phyloP scores from a whole-genome alignment of 2,797 vertebrate genomes.

The Pseudochaenichthys georgianus region DNA sequence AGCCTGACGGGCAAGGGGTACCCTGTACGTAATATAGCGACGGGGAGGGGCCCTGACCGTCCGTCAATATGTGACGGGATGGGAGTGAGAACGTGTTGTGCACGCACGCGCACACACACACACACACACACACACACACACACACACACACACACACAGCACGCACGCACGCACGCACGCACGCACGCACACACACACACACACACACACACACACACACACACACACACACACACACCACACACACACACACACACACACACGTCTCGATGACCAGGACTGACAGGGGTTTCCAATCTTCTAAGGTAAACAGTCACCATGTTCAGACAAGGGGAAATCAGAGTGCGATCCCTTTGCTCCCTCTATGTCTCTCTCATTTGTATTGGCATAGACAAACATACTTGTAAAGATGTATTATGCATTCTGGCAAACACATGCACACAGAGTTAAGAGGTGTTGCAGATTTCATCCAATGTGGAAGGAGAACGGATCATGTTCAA shows the following conservation, averaged over 20 bases:
- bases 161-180: too few species aligned
- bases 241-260: background rate
- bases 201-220: background rate
- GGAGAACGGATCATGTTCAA: background rate
- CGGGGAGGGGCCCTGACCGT: too few species aligned
- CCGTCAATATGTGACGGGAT: too few species aligned
- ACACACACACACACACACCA: background rate
- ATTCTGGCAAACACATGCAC: background rate
- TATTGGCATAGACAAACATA: background rate
- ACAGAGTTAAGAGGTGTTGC: too few species aligned
- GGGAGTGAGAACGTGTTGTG: too few species aligned
- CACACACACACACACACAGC: too few species aligned
- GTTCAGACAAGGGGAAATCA: constrained; percentile 51
- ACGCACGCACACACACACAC: background rate
- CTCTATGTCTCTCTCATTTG: background rate
- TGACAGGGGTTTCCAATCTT: constrained; percentile 55
- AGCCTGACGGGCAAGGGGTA: too few species aligned
- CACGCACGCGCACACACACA: too few species aligned
- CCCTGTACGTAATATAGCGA: too few species aligned
- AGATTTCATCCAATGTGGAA: background rate
- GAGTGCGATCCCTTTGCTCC: constrained; percentile 27
- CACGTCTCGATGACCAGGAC: constrained; percentile 3
- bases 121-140: too few species aligned
- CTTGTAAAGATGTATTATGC: background rate
- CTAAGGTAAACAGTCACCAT: constrained; percentile 59